Conservation (phyloP, 2,888 invertebrate species). For the Atethmia centrago region DNA sequence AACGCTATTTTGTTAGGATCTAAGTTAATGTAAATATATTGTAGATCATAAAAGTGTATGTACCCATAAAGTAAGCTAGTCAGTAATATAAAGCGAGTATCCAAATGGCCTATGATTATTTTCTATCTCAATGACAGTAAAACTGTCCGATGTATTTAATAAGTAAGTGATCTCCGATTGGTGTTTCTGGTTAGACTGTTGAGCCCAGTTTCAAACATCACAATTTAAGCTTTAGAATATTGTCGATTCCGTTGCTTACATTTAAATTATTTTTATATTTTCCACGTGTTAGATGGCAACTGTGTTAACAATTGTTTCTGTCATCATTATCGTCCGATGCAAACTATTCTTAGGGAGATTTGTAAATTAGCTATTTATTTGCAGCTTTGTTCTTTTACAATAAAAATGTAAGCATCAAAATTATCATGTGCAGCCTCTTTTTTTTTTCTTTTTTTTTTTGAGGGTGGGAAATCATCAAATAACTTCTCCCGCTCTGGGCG, state of each 20-base stretch:
- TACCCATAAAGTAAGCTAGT: slow-evolving; percentile 53
- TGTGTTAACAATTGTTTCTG: background rate
- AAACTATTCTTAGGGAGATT: background rate
- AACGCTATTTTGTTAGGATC: slow-evolving; percentile 38
- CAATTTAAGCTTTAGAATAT: slow-evolving; percentile 37
- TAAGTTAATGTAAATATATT: slow-evolving; percentile 46
- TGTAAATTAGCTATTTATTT: background rate
- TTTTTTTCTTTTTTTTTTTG: too few species aligned
- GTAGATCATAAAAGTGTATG: slow-evolving; percentile 15
- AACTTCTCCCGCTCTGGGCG: too few species aligned
- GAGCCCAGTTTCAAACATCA: slow-evolving; percentile 86
- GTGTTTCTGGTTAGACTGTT: slow-evolving; percentile 77
- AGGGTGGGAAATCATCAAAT: too few species aligned
- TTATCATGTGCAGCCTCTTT: background rate
- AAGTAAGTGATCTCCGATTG: slow-evolving; percentile 62
- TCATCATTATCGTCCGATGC: background rate
- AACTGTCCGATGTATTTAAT: slow-evolving; percentile 51
- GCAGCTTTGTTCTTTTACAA: background rate
- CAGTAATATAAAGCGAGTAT: slow-evolving; percentile 77
- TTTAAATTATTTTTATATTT: background rate
- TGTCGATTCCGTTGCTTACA: slow-evolving; percentile 47
- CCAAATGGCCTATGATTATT: slow-evolving; percentile 80
- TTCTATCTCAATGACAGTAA: slow-evolving; percentile 46
- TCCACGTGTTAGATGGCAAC: background rate
- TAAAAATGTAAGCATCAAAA: slow-evolving; percentile 46